Evolutionary conservation across 1,140 invertebrate species (phyloP), one percentile per base, ranked within the genome.

Genomic region (Drosophila takahashii): DNA sequence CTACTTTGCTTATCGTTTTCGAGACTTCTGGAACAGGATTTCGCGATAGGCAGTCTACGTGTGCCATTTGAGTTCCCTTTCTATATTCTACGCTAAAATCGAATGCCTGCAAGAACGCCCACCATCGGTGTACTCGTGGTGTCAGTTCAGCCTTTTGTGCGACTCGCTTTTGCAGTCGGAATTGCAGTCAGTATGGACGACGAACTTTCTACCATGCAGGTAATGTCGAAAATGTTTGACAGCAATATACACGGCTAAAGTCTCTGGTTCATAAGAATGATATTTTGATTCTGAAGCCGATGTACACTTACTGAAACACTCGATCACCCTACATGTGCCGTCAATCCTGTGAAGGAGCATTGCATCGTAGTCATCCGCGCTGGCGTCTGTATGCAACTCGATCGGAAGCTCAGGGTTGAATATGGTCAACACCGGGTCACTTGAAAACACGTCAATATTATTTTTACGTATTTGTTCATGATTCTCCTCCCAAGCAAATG

Each of bases 41-140:
- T 42, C 26, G 52, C 0, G 37, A 57, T 32, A 44, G 29, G 3
- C 42, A 18, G 2, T 22, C 22, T 22, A 22, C 22, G 22, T 22
- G 22, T 22, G 22, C 22, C 22, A 22, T 22, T 22, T 22, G 22
- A 22, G 22, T 22, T 22, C 22, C 22, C 22, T 22, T 22, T 6
- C n/a, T n/a, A 15, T 39, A 39, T 39, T 39, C 37, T 39, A 39
- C 37, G n/a, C 2, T 39, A 15, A 39, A 39, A 7, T 15, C 37
- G n/a, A 52, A 61, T 10, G 48, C 59, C 37, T 39, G 37, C n/a
- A 39, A 39, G 37, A n/a, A 15, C 37, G 37, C 37, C 59, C 59
- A 62, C 39, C 37, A 62, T 4, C 59, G 27, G 29, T 62, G 50
- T 27, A 54, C 37, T 15, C 59, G 42, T 13, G 27, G 48, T 4